Conservation (phyloP, 2,888 invertebrate species). For the Villa cingulata region DNA sequence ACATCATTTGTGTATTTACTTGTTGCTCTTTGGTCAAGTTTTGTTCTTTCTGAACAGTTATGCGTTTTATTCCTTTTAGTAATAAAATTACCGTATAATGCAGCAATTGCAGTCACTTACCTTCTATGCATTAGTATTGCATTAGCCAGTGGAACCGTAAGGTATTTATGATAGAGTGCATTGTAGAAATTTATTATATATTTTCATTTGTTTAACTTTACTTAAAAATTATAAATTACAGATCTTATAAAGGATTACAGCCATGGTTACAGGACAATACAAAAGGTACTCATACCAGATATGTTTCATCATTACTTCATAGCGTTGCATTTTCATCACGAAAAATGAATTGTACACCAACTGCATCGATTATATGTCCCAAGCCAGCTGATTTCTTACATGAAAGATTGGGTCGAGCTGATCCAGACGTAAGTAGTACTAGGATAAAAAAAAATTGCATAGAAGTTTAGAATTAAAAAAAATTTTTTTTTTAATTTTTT, state of each 20-base stretch:
- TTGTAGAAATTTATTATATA: background rate
- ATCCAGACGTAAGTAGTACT: conserved; percentile 28
- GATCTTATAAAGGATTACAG: conserved; percentile 63
- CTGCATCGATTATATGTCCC: conserved; percentile 33
- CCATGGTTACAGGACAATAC: conserved; percentile 71
- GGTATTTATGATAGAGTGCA: conserved; percentile 42
- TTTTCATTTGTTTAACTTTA: background rate
- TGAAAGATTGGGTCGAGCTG: conserved; percentile 31
- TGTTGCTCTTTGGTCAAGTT: conserved; percentile 70
- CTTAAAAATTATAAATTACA: too few relatives aligned
- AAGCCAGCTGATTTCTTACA: conserved; percentile 33
- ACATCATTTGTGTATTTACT: conserved; percentile 49
- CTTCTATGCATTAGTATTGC: conserved; percentile 56
- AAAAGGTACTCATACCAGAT: conserved; percentile 65
- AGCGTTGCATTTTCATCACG: conserved; percentile 51
- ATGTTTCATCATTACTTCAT: conserved; percentile 62
- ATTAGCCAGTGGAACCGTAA: conserved; percentile 62
- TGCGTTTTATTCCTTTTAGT: conserved; percentile 69
- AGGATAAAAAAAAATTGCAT: background rate
- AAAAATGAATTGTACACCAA: conserved; percentile 40
- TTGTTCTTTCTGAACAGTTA: conserved; percentile 72
- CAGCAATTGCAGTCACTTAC: conserved; percentile 66
- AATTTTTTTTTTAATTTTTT: conserved; percentile 38
- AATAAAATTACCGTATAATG: conserved; percentile 61
- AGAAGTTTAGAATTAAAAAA: conserved; percentile 11